A percentile compares a stretch with the other conserved stretches of the same genome.
Evolutionary conservation across 2,113 vertebrate genomes (phyloP).

Genomic region (Oncorhynchus tshawytscha): DNA sequence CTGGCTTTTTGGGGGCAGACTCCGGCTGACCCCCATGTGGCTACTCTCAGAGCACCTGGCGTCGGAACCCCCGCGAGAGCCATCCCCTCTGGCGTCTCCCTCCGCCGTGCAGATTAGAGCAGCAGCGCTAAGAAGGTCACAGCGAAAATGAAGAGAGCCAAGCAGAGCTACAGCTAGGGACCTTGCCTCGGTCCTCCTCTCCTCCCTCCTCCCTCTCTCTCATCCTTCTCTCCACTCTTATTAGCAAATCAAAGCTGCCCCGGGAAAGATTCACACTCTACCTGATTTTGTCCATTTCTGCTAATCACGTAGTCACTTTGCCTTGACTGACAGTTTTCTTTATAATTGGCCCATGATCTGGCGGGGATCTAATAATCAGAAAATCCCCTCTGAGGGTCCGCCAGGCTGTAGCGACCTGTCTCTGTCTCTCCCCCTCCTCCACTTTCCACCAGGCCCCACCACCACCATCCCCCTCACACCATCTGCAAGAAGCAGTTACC

Average conservation of each 20-base stretch:
- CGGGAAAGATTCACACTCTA: conserved; percentile 96
- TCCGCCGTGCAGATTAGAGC: conserved; percentile 85
- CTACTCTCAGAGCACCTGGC: conserved; percentile 78
- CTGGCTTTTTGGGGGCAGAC: conserved; percentile 63
- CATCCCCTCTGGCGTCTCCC: conserved; percentile 73
- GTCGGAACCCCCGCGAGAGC: conserved; percentile 64
- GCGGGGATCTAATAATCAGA: conserved; percentile 99
- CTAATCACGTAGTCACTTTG: conserved; percentile 99
- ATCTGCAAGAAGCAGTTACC: conserved; percentile 69
- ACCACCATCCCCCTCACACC: conserved; percentile 62
- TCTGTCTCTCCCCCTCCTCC: conserved; percentile 72
- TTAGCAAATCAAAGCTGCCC: conserved; percentile 99
- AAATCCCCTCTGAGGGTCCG: conserved; percentile 89
- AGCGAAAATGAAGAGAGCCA: conserved; percentile 93
- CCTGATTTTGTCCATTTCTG: conserved; percentile 99
- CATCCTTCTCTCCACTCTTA: conserved; percentile 74
- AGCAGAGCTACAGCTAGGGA: conserved; percentile 96
- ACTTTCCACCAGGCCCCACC: conserved; percentile 9
- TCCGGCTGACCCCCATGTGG: conserved; percentile 76
- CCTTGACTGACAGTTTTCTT: conserved; percentile 99
- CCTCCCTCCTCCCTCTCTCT: no score
- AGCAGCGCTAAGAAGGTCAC: conserved; percentile 90
- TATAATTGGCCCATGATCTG: conserved; percentile 99
- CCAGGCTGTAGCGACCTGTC: conserved; percentile 89
- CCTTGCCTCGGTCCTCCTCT: conserved; percentile 81